Conservation (phyloP, 2,888 invertebrate genomes). For the Netelia melanura region DNA sequence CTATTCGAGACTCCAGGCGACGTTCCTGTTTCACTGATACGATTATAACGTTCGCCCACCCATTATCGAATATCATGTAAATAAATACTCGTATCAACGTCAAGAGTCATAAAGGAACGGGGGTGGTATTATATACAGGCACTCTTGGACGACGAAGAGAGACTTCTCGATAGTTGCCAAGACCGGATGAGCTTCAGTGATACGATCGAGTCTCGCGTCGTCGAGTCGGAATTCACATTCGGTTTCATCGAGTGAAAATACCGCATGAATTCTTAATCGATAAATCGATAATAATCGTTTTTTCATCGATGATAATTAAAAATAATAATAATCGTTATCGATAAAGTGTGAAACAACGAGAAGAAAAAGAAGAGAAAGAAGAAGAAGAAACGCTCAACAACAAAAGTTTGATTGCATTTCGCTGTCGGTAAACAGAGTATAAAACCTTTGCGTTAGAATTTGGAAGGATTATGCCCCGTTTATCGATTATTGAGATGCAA, state of each 20-base stretch:
- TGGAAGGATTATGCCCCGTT: constrained; percentile 81
- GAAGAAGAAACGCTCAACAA: constrained; percentile 15
- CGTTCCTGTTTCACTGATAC: background rate
- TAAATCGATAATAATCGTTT: background rate
- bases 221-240: constrained; percentile 47
- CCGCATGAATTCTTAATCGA: background rate
- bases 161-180: constrained; percentile 55
- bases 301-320: too few relatives aligned
- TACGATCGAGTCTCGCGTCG: constrained; percentile 53
- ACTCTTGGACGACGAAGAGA: constrained; percentile 37
- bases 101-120: constrained; percentile 72
- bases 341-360: background rate
- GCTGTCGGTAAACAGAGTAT: constrained; percentile 82
- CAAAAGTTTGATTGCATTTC: constrained; percentile 64
- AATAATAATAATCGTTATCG: too few relatives aligned
- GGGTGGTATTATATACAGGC: constrained; percentile 24
- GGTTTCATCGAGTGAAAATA: background rate
- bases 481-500: constrained; percentile 74
- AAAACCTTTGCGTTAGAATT: constrained; percentile 74
- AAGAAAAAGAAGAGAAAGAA: constrained; percentile 35
- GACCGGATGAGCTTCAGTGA: constrained; percentile 56
- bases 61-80: constrained; percentile 79
- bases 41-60: constrained; percentile 58
- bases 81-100: constrained; percentile 80
- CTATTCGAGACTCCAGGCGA: background rate